A percentile compares a stretch with the other conserved stretches of the same genome.
These are phyloP conservation scores for Micromesistius poutassou DNA, from an alignment of 2,797 vertebrate species.

Conservation along the genomic window DNA sequence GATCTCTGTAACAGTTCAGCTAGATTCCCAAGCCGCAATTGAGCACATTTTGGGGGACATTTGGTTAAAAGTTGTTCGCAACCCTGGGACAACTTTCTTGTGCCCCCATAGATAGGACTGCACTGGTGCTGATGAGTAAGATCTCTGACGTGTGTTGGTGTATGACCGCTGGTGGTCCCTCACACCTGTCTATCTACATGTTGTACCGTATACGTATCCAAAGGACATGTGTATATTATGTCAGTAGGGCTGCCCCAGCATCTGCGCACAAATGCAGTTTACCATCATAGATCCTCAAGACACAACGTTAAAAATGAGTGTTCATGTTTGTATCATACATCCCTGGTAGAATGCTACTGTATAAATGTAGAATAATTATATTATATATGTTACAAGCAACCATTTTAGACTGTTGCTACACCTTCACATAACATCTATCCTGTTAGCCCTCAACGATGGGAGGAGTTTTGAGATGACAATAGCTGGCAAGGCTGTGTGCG, in stretches of 20 bases:
- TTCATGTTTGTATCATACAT: neutral
- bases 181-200: neutral
- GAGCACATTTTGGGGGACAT: neutral
- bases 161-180: neutral
- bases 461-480: neutral
- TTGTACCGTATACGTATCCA: neutral
- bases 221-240: neutral
- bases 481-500: neutral
- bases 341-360: neutral
- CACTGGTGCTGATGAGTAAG: neutral
- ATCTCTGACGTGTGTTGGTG: neutral
- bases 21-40: neutral
- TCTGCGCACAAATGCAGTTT: neutral
- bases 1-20: neutral
- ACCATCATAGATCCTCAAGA: neutral
- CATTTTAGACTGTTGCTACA: neutral
- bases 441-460: neutral
- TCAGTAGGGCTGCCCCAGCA: neutral
- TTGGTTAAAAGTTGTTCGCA: neutral
- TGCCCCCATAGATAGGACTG: neutral
- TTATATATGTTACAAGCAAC: neutral
- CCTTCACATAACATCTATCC: neutral
- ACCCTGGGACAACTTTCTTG: too few species aligned
- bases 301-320: neutral
- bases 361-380: neutral